Evolutionary conservation across 2,797 vertebrate species (phyloP).

Genomic region (Trichosurus vulpecula): DNA sequence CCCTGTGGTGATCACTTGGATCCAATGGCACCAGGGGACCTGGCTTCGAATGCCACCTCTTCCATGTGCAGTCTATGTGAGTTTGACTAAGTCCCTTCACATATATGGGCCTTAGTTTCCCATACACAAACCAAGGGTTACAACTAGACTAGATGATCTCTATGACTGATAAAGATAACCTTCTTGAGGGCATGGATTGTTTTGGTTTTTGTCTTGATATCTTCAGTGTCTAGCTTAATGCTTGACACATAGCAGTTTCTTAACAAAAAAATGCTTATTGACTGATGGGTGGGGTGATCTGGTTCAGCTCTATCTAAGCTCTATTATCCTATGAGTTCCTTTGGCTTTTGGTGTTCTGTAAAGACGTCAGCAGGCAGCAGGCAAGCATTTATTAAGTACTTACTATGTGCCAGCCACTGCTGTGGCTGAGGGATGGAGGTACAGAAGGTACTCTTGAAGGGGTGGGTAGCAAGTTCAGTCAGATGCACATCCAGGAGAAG

Average conservation of each 20-base stretch:
- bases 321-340: not conserved
- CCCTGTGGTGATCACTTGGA: not conserved
- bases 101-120: not conserved
- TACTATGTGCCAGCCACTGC: not conserved
- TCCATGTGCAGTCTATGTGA: not conserved
- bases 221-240: not conserved
- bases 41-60: not conserved
- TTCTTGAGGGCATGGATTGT: not conserved
- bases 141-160: not conserved
- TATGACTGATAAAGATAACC: not conserved
- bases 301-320: not conserved
- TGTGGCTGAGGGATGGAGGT: not conserved
- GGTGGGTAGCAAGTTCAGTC: fast-evolving
- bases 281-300: not conserved
- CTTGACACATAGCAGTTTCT: not conserved
- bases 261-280: not conserved
- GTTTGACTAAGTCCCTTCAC: not conserved
- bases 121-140: not conserved
- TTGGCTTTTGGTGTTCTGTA: not conserved
- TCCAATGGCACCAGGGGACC: not conserved
- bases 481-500: not conserved
- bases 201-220: not conserved
- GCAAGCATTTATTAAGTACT: not conserved
- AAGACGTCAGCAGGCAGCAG: not conserved
- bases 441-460: not conserved